Conservation (phyloP, 2,797 vertebrate species). For the Pseudomugil gertrudae region DNA sequence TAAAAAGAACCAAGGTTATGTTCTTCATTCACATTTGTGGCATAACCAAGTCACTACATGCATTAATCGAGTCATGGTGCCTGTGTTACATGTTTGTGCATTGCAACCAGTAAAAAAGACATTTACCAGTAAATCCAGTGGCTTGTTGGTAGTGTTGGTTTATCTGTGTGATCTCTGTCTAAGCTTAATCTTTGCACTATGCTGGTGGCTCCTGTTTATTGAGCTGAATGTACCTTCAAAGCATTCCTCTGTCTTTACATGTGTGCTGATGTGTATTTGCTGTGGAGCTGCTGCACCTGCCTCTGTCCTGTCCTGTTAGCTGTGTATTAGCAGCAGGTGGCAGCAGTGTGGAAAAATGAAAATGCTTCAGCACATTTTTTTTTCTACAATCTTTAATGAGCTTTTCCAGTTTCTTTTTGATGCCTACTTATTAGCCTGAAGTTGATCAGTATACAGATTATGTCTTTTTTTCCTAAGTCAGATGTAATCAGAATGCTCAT, state of each 20-base stretch:
- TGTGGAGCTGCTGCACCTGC: neutral
- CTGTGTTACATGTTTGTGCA: too few species aligned
- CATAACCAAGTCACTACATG: too few species aligned
- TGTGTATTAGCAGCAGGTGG: conserved; percentile 39
- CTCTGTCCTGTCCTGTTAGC: neutral
- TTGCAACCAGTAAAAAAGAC: neutral
- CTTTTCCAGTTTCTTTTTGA: conserved; percentile 64
- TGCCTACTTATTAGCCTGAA: conserved; percentile 66
- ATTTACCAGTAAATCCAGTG: neutral
- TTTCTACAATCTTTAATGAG: conserved; percentile 79
- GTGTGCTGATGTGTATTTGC: neutral
- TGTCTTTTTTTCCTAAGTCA: conserved; percentile 50
- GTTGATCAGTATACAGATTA: conserved; percentile 65
- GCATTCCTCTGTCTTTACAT: conserved; percentile 56
- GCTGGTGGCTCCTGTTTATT: conserved; percentile 21
- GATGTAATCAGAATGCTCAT: conserved; percentile 66
- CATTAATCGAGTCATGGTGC: too few species aligned
- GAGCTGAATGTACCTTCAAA: conserved; percentile 63
- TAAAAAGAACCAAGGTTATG: too few species aligned
- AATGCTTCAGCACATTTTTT: conserved; percentile 31
- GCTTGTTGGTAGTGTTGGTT: conserved; percentile 18
- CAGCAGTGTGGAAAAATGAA: conserved; percentile 11
- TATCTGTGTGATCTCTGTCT: conserved; percentile 2
- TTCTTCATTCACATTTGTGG: too few species aligned
- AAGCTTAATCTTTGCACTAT: conserved; percentile 46